These are phyloP conservation scores for Aeoliscus strigatus DNA, from an alignment of 2,797 vertebrate species.

Conservation along the genomic window DNA sequence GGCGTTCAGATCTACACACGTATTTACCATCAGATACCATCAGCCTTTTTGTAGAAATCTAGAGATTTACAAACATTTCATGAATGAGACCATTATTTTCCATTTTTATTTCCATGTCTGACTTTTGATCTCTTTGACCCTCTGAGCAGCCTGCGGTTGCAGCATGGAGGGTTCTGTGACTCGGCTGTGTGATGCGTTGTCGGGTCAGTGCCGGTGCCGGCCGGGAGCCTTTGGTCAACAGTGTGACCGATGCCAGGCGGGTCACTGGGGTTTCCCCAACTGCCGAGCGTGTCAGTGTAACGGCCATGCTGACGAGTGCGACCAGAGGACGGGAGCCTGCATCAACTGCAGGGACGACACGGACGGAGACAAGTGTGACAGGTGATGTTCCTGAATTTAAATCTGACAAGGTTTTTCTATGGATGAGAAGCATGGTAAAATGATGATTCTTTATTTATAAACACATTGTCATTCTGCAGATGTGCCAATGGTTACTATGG, in stretches of 20 bases:
- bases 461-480: conserved; percentile 56
- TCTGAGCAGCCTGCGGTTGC: conserved; percentile 81
- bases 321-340: conserved; percentile 80
- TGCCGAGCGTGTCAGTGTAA: conserved; percentile 89
- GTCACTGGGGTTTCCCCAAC: conserved; percentile 91
- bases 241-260: conserved; percentile 85
- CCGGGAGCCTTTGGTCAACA: conserved; percentile 82
- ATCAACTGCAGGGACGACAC: conserved; percentile 82
- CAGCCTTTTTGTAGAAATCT: too few relatives aligned
- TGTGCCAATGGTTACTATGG: conserved; percentile 87
- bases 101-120: too few relatives aligned
- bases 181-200: conserved; percentile 79
- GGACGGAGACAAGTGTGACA: conserved; percentile 83
- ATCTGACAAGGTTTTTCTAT: too few relatives aligned
- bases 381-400: too few relatives aligned
- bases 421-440: too few relatives aligned
- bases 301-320: conserved; percentile 80
- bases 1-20: too few relatives aligned
- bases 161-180: conserved; percentile 82
- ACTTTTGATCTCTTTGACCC: too few relatives aligned
- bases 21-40: too few relatives aligned
- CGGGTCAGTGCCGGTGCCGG: conserved; percentile 86
- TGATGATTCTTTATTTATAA: background rate
- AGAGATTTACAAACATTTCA: too few relatives aligned
- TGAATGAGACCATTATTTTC: too few relatives aligned